Conservation (phyloP, 2,797 vertebrate genomes). For the Chelon auratus region DNA sequence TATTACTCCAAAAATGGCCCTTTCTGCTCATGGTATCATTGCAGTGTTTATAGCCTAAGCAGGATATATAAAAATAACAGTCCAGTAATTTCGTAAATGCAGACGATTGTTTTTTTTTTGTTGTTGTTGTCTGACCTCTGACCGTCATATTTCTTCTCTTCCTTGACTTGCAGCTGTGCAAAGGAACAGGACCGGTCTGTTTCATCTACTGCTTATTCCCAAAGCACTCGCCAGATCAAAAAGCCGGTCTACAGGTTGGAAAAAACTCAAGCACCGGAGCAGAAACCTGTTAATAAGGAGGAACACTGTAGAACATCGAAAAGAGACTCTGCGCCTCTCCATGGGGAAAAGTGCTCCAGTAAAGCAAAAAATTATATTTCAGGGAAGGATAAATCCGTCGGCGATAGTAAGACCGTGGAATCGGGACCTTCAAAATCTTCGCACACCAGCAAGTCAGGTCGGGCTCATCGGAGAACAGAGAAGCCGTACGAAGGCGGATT, state of each 20-base stretch:
- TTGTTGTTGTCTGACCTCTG: neutral
- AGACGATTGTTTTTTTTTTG: neutral
- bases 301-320: constrained; percentile 24
- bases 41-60: too few relatives aligned
- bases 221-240: constrained; percentile 55
- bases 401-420: constrained; percentile 25
- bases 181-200: constrained; percentile 2
- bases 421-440: constrained; percentile 6
- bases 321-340: neutral
- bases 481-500: constrained; percentile 9
- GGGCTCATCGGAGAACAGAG: constrained; percentile 26
- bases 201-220: constrained; percentile 10
- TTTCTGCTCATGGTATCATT: too few relatives aligned
- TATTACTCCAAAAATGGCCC: too few relatives aligned
- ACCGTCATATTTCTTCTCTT: constrained; percentile 30
- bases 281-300: constrained; percentile 35
- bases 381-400: constrained; percentile 13
- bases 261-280: constrained; percentile 32
- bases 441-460: neutral
- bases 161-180: constrained; percentile 40
- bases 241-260: constrained; percentile 58
- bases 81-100: too few relatives aligned
- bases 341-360: neutral
- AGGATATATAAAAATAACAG: too few relatives aligned
- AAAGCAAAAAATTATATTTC: constrained; percentile 28